Conservation (phyloP, 2,888 invertebrate species). For the Drosophila lacicola region DNA sequence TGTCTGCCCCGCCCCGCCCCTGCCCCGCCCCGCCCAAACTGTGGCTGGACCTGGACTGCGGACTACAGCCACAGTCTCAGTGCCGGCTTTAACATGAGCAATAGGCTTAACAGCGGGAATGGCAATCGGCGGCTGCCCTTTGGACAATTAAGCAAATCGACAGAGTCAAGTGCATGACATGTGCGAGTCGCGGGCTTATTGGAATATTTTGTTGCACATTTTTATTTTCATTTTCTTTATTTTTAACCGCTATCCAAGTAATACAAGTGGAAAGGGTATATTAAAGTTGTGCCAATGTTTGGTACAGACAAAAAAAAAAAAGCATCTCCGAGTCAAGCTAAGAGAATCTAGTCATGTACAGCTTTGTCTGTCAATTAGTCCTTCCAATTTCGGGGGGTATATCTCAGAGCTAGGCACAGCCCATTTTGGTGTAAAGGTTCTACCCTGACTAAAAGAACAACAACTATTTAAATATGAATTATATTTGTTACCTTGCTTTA, state of each 20-base stretch:
- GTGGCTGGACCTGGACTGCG: slow-evolving; percentile 35
- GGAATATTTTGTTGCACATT: not conserved
- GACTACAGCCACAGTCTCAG: not conserved
- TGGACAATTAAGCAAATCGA: slow-evolving; percentile 62
- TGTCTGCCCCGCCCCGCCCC: slow-evolving; percentile 1
- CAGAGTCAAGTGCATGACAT: slow-evolving; percentile 43
- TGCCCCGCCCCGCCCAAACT: not conserved
- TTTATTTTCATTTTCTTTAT: not conserved
- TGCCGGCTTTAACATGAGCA: slow-evolving; percentile 4
- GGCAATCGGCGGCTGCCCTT: slow-evolving; percentile 66
- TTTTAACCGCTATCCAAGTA: not conserved
- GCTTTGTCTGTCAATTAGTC: no score
- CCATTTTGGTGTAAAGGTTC: no score
- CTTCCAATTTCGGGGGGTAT: no score
- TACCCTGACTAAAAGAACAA: no score
- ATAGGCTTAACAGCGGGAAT: slow-evolving; percentile 31
- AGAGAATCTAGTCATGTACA: no score
- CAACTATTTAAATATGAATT: no score
- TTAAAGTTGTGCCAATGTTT: not conserved
- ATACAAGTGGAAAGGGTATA: not conserved
- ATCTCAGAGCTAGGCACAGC: no score
- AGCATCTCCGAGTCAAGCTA: no score
- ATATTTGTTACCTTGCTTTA: no score
- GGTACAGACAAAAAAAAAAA: no score
- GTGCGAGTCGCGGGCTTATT: slow-evolving; percentile 11